phyloP scores from a whole-genome alignment of 2,113 vertebrate genomes.

The Addax nasomaculatus region DNA sequence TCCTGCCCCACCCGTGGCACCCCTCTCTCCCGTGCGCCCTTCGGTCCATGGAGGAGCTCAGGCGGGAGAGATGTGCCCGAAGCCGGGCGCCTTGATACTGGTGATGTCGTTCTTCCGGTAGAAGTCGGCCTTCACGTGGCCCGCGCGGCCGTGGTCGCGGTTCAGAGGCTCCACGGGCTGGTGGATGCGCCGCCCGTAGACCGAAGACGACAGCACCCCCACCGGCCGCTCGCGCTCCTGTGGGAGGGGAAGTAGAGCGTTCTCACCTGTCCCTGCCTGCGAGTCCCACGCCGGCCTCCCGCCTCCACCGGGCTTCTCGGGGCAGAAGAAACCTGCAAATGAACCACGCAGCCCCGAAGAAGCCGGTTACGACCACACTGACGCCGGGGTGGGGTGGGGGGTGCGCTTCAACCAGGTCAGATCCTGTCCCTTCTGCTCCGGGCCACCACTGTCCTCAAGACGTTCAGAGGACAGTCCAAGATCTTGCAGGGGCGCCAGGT shows the following conservation, averaged over 20 bases:
- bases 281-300: rapidly evolving
- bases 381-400: neutral
- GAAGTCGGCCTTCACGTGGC: conserved; percentile 64
- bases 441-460: rapidly evolving
- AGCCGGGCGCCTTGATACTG: conserved; percentile 47
- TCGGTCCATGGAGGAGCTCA: neutral
- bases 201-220: conserved; percentile 72
- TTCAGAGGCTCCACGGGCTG: conserved; percentile 66
- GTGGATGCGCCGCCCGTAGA: conserved; percentile 68
- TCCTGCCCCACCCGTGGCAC: rapidly evolving
- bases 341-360: neutral
- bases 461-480: neutral
- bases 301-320: neutral
- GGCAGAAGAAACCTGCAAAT: neutral
- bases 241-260: neutral
- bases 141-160: conserved; percentile 40
- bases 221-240: conserved; percentile 76
- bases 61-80: conserved; percentile 49
- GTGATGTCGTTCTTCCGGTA: conserved; percentile 72
- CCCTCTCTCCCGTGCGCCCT: rapidly evolving
- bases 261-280: neutral
- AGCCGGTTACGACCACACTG: neutral
- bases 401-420: rapidly evolving
- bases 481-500: rapidly evolving
- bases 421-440: neutral